Conservation (phyloP, 2,888 invertebrate genomes). For the Eueremaeus valkanovi region DNA sequence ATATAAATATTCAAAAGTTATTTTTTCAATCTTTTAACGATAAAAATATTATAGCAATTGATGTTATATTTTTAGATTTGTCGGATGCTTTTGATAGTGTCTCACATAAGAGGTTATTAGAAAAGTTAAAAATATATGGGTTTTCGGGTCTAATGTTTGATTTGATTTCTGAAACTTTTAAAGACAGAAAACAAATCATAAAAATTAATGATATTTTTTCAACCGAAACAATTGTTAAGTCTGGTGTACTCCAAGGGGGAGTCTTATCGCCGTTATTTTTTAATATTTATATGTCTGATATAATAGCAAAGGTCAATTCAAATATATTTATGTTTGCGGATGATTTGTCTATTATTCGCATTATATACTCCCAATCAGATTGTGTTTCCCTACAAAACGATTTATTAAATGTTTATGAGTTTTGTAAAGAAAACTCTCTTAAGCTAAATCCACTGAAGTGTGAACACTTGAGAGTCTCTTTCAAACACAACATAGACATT, state of each 20-base stretch:
- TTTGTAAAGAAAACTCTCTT: not conserved
- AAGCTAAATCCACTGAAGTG: not conserved
- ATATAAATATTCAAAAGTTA: not conserved
- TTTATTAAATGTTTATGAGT: not conserved
- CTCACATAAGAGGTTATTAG: not conserved
- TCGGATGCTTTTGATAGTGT: constrained; percentile 5
- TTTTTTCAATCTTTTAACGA: not conserved
- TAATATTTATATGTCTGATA: constrained; percentile 10
- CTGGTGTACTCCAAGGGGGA: not conserved
- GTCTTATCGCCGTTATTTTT: not conserved
- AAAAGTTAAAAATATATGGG: not conserved
- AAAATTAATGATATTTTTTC: not conserved
- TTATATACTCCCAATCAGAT: not conserved
- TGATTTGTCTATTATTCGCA: not conserved
- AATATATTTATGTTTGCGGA: not conserved
- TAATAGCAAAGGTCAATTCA: not conserved
- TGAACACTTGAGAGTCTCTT: not conserved
- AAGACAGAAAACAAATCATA: not conserved
- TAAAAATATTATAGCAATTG: not conserved
- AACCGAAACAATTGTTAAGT: not conserved
- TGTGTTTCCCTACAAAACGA: not conserved
- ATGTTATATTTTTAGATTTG: not conserved
- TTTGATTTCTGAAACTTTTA: not conserved
- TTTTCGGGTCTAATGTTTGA: not conserved
- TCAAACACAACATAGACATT: not conserved